A percentile compares a stretch with the other conserved stretches of the same genome.
Evolutionary conservation across 2,113 vertebrate genomes (phyloP).

Genomic region (Coptodon bakossiorum): DNA sequence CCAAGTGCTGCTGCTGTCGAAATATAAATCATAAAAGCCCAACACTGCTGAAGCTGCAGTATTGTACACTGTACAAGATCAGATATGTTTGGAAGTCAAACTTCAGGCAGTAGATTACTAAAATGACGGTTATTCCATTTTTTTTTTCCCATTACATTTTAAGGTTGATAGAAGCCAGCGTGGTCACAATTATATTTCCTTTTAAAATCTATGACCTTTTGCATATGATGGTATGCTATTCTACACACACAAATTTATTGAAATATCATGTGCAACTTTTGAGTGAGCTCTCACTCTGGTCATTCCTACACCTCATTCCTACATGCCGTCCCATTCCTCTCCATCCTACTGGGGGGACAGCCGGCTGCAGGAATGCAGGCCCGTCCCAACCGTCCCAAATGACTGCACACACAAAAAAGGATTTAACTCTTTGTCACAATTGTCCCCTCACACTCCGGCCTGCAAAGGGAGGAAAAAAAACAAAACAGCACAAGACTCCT

Average conservation of each 20-base stretch:
- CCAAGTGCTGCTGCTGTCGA: rapidly evolving
- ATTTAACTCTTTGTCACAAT: conserved; percentile 70
- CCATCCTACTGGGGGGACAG: background rate
- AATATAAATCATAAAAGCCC: background rate
- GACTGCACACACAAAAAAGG: conserved; percentile 73
- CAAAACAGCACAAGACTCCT: conserved; percentile 39
- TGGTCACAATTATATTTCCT: background rate
- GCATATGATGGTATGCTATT: background rate
- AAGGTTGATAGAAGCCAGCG: background rate
- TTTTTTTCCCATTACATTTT: rapidly evolving
- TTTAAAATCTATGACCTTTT: background rate
- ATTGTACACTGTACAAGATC: background rate
- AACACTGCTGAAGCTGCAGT: background rate
- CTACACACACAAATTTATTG: rapidly evolving
- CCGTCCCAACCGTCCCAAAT: conserved; percentile 66
- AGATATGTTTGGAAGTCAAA: background rate
- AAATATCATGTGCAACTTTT: background rate
- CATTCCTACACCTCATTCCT: background rate
- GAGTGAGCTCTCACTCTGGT: background rate
- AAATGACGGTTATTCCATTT: rapidly evolving
- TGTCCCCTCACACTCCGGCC: conserved; percentile 55
- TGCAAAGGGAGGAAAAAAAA: conserved; percentile 11
- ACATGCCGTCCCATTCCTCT: background rate
- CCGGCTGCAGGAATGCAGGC: conserved; percentile 42
- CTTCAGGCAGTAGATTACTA: background rate